Base-by-base conservation (phyloP, 2,797 vertebrate genomes). In the Poecilia gillii region DNA sequence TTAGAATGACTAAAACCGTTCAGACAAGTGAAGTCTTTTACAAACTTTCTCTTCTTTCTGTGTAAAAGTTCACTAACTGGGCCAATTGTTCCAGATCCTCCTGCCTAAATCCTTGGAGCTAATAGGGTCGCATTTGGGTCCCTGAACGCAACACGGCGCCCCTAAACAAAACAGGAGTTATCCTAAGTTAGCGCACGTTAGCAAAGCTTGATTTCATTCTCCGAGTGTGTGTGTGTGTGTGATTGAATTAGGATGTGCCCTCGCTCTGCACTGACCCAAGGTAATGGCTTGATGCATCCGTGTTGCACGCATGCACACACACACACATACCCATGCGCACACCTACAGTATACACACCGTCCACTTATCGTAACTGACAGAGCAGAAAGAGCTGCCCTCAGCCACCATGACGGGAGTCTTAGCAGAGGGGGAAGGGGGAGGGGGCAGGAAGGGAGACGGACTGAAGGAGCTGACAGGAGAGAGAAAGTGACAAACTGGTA, bases 211-310 rank as follows among this genome's bases (percentile, higher is more conserved):
- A 90, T 88, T 90, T 92, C 80, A 87, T 85, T 81, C 80, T 66
- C 81, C 47, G 79, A 81, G 81, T 81, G 81, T 85, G 84, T 3
- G 23, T 53, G 46, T 1, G 4, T 84, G 86, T 85, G 87, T 85
- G 91, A 92, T 92, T 92, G 87, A 85, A 92, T 94, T 88, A 91
- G 84, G 89, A 74, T 82, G 83, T 72, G 79, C 85, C 79, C 80
- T 90, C 82, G 85, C 83, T 88, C 88, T 51, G 88, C 88, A 73
- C 8, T 85, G 91, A 92, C 86, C 90, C 85, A 85, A 59, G 74
- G 79, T 90, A 92, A 93, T 90, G 81, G 66, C n/a, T 81, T 70
- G 85, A 85, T 87, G 87, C 82, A 62, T 88, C 84, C 72, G 57
- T 74, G 86, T 51, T 76, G 79, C 75, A 82, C 43, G 6, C 81